These are phyloP conservation scores for Sebastes cheni DNA, from an alignment of 2,797 vertebrate species.

Conservation along the genomic window DNA sequence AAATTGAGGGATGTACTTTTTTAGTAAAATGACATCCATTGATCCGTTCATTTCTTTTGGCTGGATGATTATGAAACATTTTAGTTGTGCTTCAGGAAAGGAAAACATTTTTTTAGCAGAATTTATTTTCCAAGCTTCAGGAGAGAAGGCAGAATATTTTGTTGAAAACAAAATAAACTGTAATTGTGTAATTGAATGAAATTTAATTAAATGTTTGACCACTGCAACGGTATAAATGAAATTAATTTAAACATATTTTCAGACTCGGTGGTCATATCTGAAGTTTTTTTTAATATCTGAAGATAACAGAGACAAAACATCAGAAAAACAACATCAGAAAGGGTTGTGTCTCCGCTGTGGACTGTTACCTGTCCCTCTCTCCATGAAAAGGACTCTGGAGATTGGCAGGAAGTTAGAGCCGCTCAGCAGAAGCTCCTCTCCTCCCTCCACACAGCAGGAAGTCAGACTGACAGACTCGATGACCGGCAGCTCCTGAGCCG, in stretches of 20 bases:
- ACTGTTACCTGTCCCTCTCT: slow-evolving; percentile 87
- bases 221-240: neutral
- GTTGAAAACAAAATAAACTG: neutral
- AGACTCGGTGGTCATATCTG: neutral
- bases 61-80: neutral
- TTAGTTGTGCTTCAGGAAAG: too few species aligned
- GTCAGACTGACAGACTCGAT: slow-evolving; percentile 90
- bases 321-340: neutral
- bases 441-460: slow-evolving; percentile 88
- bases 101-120: neutral
- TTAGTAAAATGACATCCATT: neutral
- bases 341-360: neutral
- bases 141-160: neutral
- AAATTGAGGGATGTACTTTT: neutral
- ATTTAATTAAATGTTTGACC: neutral
- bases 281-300: neutral
- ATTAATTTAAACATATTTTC: neutral
- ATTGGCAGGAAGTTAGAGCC: slow-evolving; percentile 91
- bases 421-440: slow-evolving; percentile 88
- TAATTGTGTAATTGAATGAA: neutral
- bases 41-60: neutral
- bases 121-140: neutral
- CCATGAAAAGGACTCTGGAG: slow-evolving; percentile 92
- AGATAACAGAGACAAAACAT: neutral
- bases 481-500: slow-evolving; percentile 92